A percentile compares a stretch with the other conserved stretches of the same genome.
Evolutionary conservation across 2,888 invertebrate species (phyloP).

Genomic region (Caenorhabditis uteleia): DNA sequence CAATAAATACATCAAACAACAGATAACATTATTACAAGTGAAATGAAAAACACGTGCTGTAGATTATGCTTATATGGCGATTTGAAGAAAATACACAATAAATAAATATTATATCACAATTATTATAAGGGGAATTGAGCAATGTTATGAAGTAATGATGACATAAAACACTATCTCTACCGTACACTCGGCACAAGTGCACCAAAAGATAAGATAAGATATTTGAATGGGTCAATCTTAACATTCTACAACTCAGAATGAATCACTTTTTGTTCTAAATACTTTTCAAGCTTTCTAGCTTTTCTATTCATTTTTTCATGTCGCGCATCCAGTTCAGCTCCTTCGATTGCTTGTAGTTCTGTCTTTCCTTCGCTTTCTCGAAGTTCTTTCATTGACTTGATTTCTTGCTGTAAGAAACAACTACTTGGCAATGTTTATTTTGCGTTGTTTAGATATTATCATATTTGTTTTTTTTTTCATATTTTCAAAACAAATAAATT

Average conservation of each 20-base stretch:
- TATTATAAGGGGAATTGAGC: too few relatives aligned
- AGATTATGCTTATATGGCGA: too few relatives aligned
- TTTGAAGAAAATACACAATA: too few relatives aligned
- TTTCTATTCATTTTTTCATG: constrained; percentile 57
- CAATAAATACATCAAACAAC: too few relatives aligned
- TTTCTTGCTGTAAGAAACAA: constrained; percentile 29
- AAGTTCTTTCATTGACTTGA: constrained; percentile 8
- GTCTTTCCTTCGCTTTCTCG: constrained; percentile 25
- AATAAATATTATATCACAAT: too few relatives aligned
- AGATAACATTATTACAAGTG: too few relatives aligned
- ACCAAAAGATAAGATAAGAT: constrained; percentile 5
- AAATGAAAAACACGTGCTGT: too few relatives aligned
- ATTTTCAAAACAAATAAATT: too few relatives aligned
- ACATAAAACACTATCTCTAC: too few relatives aligned
- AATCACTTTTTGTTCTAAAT: constrained; percentile 52
- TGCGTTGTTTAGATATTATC: background rate
- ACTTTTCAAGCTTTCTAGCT: constrained; percentile 58
- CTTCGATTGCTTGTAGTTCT: constrained; percentile 36
- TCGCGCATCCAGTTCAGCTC: constrained; percentile 46
- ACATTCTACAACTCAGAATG: constrained; percentile 34
- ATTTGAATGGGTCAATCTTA: background rate
- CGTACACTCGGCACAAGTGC: too few relatives aligned
- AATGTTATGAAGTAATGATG: too few relatives aligned
- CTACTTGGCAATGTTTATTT: background rate
- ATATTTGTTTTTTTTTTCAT: too few relatives aligned